Evolutionary conservation across 2,113 vertebrate genomes (phyloP).

Genomic region (Brachypodius melanocephalos): DNA sequence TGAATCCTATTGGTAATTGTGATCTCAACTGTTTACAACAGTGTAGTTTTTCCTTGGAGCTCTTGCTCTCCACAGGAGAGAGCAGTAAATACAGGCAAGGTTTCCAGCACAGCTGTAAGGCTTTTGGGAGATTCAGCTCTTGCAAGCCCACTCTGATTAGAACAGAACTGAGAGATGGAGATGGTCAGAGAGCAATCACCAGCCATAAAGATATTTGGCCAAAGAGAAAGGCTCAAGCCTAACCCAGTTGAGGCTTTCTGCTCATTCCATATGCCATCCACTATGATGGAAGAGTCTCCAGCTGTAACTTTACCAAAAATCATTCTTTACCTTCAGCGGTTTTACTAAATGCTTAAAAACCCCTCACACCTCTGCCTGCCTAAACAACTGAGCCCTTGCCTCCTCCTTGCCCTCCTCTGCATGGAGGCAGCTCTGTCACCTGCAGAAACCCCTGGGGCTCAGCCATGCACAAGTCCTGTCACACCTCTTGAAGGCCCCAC

Average conservation of each 20-base stretch:
- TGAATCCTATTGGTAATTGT: neutral
- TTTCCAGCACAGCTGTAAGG: neutral
- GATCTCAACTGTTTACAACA: neutral
- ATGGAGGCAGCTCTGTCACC: neutral
- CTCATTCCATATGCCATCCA: neutral
- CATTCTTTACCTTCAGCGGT: neutral
- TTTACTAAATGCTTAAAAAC: neutral
- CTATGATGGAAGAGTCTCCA: neutral
- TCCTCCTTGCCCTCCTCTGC: neutral
- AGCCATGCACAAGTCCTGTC: neutral
- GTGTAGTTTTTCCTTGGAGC: neutral
- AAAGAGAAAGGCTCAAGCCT: neutral
- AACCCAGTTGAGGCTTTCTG: neutral
- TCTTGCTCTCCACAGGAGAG: neutral
- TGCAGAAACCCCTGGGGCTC: neutral
- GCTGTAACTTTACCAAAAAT: neutral
- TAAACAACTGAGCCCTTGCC: neutral
- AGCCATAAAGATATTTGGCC: neutral
- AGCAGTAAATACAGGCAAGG: neutral
- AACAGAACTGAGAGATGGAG: neutral
- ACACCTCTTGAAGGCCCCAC: accelerated
- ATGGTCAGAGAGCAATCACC: neutral
- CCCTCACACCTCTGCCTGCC: neutral
- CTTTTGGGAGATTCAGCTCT: neutral
- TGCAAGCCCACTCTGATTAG: neutral